A percentile compares a stretch with the other conserved stretches of the same genome.
These are phyloP conservation scores for Diplolepis rosae DNA, from an alignment of 2,888 invertebrate species.

Conservation along the genomic window DNA sequence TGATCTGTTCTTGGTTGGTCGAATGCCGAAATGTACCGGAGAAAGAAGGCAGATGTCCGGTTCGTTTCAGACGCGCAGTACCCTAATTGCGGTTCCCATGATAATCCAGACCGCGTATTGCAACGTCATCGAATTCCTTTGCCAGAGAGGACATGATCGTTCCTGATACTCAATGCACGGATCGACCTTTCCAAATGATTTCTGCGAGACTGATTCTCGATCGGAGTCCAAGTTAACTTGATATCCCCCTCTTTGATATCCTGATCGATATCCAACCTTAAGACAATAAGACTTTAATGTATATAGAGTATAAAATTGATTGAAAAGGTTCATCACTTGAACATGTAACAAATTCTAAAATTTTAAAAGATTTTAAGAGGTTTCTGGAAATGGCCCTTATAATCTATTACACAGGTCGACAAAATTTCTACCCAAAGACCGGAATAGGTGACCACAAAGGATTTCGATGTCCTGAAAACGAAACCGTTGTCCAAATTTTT, in stretches of 20 bases:
- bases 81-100: constrained; percentile 33
- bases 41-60: constrained; percentile 28
- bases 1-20: constrained; percentile 26
- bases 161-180: not conserved
- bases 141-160: constrained; percentile 16
- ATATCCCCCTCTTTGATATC: not conserved
- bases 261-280: not conserved
- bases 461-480: too few species aligned
- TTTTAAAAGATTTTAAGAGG: too few species aligned
- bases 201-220: constrained; percentile 4
- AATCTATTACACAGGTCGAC: too few species aligned
- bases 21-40: constrained; percentile 21
- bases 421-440: too few species aligned
- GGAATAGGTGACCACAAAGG: too few species aligned
- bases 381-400: too few species aligned
- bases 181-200: not conserved
- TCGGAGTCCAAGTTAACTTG: not conserved
- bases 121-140: constrained; percentile 30
- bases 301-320: too few species aligned
- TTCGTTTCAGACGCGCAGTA: constrained; percentile 14
- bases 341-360: too few species aligned
- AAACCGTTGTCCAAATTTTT: too few species aligned
- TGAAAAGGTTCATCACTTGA: too few species aligned
- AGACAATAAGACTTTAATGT: not conserved
- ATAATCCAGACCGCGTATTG: constrained; percentile 8